Evolutionary conservation across 2,888 invertebrate genomes (phyloP), one percentile per base, ranked within the genome.

Genomic region (Phengaris alcon): DNA sequence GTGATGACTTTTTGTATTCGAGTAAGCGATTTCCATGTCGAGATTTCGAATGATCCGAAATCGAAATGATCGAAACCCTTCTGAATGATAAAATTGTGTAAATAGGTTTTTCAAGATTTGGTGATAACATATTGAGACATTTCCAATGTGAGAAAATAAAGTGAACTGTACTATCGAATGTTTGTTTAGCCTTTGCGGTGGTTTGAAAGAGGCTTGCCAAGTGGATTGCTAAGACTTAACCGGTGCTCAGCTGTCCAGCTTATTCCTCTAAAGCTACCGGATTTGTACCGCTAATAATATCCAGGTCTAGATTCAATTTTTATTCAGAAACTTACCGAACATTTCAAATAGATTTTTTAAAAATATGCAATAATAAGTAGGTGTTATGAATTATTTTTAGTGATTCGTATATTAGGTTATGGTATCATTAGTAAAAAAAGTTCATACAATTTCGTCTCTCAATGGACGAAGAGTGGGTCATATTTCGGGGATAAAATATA

Each of bases 111-210:
- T 35, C 3, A 35, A 35, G 35, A 35, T 35, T 35, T 35, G 3
- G 35, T 35, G 35, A 35, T 35, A 3, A 35, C 35, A 35, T 35
- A 35, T 35, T 35, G 35, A 10, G 59, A 22, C 59, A 59, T 6
- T 12, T 64, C 2, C 6, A 64, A 64, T 44, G 64, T 35, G 22
- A 35, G 22, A 12, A 64, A 64, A 64, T 64, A 64, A 10, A 64
- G 22, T 35, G 54, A 54, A 72, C 72, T 72, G 72, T 72, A 72
- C 72, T 72, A 72, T 54, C 54, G 72, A 48, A 77, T 79, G 79
- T 80, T 78, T 79, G 78, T 79, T 79, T 79, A 77, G 79, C 79
- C 76, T 79, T 77, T 77, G 77, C 72, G 75, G 79, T 74, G 79
- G 78, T 77, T 79, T 77, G 76, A 79, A 79, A 79, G 79, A 79